These are phyloP conservation scores for Cetoscarus ocellatus DNA, from an alignment of 2,797 vertebrate species.

Conservation along the genomic window DNA sequence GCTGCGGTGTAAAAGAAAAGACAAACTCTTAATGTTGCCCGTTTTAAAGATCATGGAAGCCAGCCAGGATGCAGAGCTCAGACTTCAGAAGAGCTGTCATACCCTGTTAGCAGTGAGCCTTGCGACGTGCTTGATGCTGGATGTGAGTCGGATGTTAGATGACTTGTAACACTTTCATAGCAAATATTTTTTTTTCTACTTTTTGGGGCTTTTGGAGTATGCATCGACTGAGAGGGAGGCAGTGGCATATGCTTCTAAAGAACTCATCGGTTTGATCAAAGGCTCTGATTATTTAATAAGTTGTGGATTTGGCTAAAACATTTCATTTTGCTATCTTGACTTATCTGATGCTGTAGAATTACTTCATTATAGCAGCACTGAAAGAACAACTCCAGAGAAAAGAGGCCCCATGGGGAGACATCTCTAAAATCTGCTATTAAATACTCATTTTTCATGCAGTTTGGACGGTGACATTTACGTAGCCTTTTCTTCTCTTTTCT, in stretches of 20 bases:
- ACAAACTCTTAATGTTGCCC: conserved; percentile 29
- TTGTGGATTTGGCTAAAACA: not conserved
- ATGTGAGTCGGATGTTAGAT: conserved; percentile 15
- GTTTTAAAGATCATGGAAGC: conserved; percentile 17
- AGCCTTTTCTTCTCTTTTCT: not conserved
- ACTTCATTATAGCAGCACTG: not conserved
- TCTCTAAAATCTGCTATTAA: conserved; percentile 12
- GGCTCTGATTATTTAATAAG: not conserved
- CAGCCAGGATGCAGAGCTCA: not conserved
- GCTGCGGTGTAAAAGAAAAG: conserved; percentile 48
- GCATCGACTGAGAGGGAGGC: not conserved
- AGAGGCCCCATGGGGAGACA: conserved; percentile 1
- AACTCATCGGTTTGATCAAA: not conserved
- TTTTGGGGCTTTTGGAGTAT: not conserved
- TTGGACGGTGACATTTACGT: conserved; percentile 32
- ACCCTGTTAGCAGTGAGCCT: conserved; percentile 13
- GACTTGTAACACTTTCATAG: conserved; percentile 5
- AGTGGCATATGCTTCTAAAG: not conserved
- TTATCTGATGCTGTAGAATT: not conserved
- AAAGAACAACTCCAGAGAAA: conserved; percentile 5
- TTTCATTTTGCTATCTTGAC: not conserved
- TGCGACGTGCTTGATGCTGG: conserved; percentile 10
- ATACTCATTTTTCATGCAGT: not conserved
- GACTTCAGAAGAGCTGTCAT: conserved; percentile 26
- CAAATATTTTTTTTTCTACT: not conserved